Evolutionary conservation across 2,797 vertebrate species (phyloP).

Genomic region (Ceryle rudis): DNA sequence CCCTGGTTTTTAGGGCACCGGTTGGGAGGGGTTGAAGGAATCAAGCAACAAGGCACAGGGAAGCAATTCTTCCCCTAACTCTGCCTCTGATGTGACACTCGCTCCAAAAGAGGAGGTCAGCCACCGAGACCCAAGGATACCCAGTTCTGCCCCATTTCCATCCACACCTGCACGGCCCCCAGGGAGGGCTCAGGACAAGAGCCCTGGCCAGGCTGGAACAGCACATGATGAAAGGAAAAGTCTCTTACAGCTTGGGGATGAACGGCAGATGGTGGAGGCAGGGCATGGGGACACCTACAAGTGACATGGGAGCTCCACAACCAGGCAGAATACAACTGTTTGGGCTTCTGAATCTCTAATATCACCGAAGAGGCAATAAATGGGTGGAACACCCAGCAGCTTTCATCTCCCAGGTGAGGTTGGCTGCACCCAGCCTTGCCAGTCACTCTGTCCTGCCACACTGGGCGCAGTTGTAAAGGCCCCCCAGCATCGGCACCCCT

Average conservation of each 20-base stretch:
- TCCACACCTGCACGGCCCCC: background rate
- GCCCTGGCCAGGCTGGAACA: background rate
- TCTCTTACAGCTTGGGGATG: background rate
- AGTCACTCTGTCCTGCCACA: background rate
- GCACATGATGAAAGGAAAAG: background rate
- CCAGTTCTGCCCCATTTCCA: background rate
- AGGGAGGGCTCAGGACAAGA: background rate
- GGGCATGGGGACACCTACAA: background rate
- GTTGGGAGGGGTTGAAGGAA: background rate
- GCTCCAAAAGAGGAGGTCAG: background rate
- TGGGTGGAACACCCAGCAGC: background rate
- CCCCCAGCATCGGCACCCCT: accelerated
- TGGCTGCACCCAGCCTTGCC: background rate
- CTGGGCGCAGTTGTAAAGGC: background rate
- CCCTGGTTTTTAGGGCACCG: background rate
- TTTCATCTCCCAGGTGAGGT: background rate
- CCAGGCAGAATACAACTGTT: background rate
- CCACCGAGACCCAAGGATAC: background rate
- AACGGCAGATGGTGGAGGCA: background rate
- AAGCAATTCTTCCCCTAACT: background rate
- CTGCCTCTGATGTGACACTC: background rate
- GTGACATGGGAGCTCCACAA: background rate
- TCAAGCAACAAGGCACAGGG: background rate
- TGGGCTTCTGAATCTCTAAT: background rate
- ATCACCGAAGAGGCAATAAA: background rate